These are phyloP conservation scores for Incurvaria masculella DNA, from an alignment of 2,888 invertebrate species.

Conservation along the genomic window DNA sequence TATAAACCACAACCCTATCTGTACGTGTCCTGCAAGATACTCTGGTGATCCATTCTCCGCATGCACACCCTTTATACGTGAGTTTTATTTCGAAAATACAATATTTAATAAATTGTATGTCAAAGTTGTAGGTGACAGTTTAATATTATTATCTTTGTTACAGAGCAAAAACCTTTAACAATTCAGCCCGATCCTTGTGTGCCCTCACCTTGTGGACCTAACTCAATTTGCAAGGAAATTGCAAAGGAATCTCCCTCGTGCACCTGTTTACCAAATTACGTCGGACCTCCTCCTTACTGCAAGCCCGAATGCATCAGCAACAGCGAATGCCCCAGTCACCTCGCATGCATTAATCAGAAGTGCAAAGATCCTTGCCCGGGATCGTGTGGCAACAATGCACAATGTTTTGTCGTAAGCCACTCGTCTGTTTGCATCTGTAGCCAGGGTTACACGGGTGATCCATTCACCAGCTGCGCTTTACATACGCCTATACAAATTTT, in stretches of 20 bases:
- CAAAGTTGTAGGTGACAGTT: too few relatives aligned
- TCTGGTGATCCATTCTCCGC: slow-evolving; percentile 64
- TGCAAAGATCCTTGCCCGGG: slow-evolving; percentile 72
- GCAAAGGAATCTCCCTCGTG: slow-evolving; percentile 72
- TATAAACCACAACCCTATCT: slow-evolving; percentile 71
- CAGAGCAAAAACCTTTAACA: not conserved
- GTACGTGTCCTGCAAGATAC: slow-evolving; percentile 64
- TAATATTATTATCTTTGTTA: slow-evolving; percentile 1
- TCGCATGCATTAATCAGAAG: slow-evolving; percentile 71
- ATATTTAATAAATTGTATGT: too few relatives aligned
- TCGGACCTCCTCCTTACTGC: slow-evolving; percentile 73
- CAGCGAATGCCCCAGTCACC: slow-evolving; percentile 66
- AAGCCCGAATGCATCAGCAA: slow-evolving; percentile 78
- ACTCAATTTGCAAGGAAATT: slow-evolving; percentile 66
- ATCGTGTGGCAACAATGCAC: slow-evolving; percentile 69
- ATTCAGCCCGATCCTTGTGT: slow-evolving; percentile 63
- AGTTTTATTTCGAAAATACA: too few relatives aligned
- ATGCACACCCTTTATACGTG: slow-evolving; percentile 40
- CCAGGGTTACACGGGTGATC: slow-evolving; percentile 61
- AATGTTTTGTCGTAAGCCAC: slow-evolving; percentile 73
- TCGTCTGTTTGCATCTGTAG: slow-evolving; percentile 76
- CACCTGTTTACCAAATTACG: slow-evolving; percentile 66
- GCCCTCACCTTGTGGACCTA: slow-evolving; percentile 79
- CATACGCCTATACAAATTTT: slow-evolving; percentile 46
- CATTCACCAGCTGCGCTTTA: slow-evolving; percentile 57